Percentiles rank a stretch among this genome's conserved stretches.
Evolutionary conservation across 2,888 invertebrate genomes (phyloP).

Genomic region (Eilema depressum): DNA sequence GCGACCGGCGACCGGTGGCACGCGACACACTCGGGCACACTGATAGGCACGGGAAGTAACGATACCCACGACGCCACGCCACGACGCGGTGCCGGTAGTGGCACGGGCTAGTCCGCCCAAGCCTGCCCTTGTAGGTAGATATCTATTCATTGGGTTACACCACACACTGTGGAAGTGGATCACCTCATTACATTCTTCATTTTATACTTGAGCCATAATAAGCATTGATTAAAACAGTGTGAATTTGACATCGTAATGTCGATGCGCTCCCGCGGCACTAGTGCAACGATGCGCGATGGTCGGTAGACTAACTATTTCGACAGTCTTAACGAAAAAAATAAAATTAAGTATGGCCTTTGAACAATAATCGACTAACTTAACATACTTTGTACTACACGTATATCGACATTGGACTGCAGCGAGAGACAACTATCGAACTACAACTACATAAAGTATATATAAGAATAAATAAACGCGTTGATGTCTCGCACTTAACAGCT

Average conservation of each 20-base stretch:
- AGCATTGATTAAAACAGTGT: background rate
- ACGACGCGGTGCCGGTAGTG: no score
- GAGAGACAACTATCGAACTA: conserved; percentile 10
- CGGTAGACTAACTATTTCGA: background rate
- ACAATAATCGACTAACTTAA: conserved; percentile 14
- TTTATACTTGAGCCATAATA: no score
- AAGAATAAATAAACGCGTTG: conserved; percentile 18
- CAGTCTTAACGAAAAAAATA: conserved; percentile 15
- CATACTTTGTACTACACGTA: conserved; percentile 24
- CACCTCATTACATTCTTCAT: no score
- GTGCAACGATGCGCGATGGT: background rate
- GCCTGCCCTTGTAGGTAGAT: no score
- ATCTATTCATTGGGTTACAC: no score
- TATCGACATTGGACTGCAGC: conserved; percentile 15
- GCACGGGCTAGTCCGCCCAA: no score
- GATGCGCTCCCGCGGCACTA: background rate
- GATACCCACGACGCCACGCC: no score
- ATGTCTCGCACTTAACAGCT: conserved; percentile 4
- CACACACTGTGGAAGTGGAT: no score
- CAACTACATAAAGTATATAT: background rate
- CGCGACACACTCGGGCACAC: no score
- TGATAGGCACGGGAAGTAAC: no score
- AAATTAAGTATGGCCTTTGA: conserved; percentile 18
- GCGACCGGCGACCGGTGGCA: no score
- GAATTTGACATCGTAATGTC: background rate